Evolutionary conservation across 2,888 invertebrate species (phyloP), one percentile per base, ranked within the genome.

Genomic region (Eristalis pertinax): DNA sequence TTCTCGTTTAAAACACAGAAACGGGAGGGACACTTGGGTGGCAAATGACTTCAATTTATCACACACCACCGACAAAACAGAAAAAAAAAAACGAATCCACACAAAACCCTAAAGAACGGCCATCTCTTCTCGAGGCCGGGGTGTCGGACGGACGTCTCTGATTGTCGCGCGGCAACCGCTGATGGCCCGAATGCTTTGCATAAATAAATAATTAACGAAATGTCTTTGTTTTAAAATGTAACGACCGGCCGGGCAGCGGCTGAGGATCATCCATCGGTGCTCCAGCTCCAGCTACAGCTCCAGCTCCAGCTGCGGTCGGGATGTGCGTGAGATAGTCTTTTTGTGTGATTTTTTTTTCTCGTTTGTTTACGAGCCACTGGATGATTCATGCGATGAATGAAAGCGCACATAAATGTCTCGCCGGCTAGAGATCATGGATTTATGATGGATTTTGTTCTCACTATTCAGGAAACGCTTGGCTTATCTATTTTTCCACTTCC

Each of bases 191-290:
- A 68, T 72, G 76, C 24, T 87, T 87, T 80, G 87, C 87, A 87
- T 87, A 87, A 87, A 84, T 87, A 84, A 80, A 75, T 87, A 87
- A 87, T 87, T 84, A 87, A 87, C 84, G 75, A 84, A 87, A 87
- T 87, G 87, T 87, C 87, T 87, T 87, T 87, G 79, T 87, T 87
- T 84, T 78, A 58, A 32, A 32, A 58, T 75, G 75, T 75, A 86
- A 70, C 74, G 74, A 50, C 26, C 70, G 78, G 85, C 78, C 83
- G 78, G 77, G 50, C 10, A 15, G 24, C 22, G 68, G 81, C 75
- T 0, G 38, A 13, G 13, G 38, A 38, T 13, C 13, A 38, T 8
- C 38, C 8, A 10, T 38, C 38, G 38, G 35, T 10, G 35, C 0
- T n/a, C n/a, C n/a, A n/a, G n/a, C n/a, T n/a, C n/a, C n/a, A n/a